Evolutionary conservation across 1,140 invertebrate genomes (phyloP), one percentile per base, ranked within the genome.

Genomic region (Trypoxylus dichotomus): DNA sequence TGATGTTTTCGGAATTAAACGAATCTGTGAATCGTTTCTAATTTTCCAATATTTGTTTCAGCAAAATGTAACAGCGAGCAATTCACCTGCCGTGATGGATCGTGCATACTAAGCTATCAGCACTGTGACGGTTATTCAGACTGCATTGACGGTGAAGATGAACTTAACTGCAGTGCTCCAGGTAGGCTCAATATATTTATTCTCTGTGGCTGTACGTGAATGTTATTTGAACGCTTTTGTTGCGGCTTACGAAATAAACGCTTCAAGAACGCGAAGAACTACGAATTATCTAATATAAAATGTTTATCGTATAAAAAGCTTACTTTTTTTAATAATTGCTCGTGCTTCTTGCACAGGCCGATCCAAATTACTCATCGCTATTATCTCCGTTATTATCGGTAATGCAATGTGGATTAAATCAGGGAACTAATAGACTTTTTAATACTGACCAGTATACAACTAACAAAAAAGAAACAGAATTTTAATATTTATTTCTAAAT

Each of bases 81-180:
- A 81, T 88, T 89, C 83, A 86, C 84, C 75, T 91, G 82, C 47
- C 41, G 78, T 72, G 78, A 86, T 78, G 90, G 90, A 58, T 80
- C 84, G 76, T 92, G 91, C 84, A 87, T 92, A 43, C 84, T 87
- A 47, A 80, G 86, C 79, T 84, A 87, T 72, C 85, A 84, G 19
- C 85, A 86, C 21, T 90, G 89, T 79, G 85, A 89, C 63, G 84
- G 86, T 24, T 47, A 81, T 0, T 2, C 75, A n/a, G 87, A 91
- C 76, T 92, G 91, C 81, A 76, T 79, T 6, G 89, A 91, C 77
- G 83, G 84, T 37, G 87, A 87, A 24, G 90, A 91, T 81, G 90
- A 91, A 84, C 86, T 88, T 68, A 84, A 88, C 80, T 93, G 91
- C 81, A 3, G 13, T 5, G 32, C 21, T 21, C 7, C 47, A 68